Base-by-base conservation (phyloP, 2,888 invertebrate genomes). In the Germaria angustata region DNA sequence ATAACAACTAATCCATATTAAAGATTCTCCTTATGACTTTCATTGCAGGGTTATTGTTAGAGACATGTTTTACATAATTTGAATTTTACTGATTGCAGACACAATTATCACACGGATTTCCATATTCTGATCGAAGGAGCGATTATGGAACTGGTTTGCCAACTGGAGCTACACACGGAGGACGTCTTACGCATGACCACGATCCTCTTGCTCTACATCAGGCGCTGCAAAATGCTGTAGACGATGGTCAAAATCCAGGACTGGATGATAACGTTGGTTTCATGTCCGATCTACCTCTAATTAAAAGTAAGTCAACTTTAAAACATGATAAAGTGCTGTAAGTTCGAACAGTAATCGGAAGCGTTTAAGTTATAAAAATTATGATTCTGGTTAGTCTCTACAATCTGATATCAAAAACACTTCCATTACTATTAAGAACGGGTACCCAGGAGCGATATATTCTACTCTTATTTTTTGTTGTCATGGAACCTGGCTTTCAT, bases 231-330 rank as follows among this genome's bases (percentile, higher is more conserved):
- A 94, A 95, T 87, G 94, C 95, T 9, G 92, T 91, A 17, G 92
- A 92, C 84, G 92, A 92, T 87, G 92, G 92, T 84, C 93, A 95
- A 95, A 95, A 95, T 90, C 94, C 95, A 86, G 95, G 95, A 86
- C 94, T 97, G 92, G 97, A 97, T 90, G 97, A 97, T 89, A 96
- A 96, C 86, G 94, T 94, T 86, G 95, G 96, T 65, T 97, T 97
- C 92, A 97, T 97, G 94, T 96, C 96, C 87, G 97, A 97, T 91
- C 93, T 97, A 91, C 97, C 97, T 87, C 93, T 97, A 88, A 93
- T 97, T 88, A 97, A 97, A 95, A 96, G 97, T 97, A 81, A 85
- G 86, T 83, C 15, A 32, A 15, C 0, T 28, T 28, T 24, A n/a
- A 24, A 28, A 51, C 1, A 17, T 17, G 1, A 6, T n/a, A n/a